These are phyloP conservation scores for Stegophylla sp. DNA, from an alignment of 2,888 invertebrate species.

Conservation along the genomic window DNA sequence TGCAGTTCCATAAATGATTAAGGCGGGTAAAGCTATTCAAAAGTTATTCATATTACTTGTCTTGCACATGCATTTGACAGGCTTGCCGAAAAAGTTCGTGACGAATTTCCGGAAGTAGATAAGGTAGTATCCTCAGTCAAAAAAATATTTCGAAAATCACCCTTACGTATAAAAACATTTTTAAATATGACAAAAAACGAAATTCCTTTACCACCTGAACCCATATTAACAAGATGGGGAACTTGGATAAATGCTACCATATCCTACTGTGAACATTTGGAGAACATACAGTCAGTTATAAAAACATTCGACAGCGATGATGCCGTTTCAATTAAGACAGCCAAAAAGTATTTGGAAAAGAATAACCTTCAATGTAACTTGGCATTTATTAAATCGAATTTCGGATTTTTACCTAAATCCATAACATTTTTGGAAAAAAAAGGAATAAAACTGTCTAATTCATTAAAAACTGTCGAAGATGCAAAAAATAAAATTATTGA, in stretches of 20 bases:
- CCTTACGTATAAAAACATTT: neutral
- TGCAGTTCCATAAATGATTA: too few species aligned
- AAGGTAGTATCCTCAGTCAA: slow-evolving; percentile 2
- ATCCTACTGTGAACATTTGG: slow-evolving; percentile 28
- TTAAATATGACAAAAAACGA: neutral
- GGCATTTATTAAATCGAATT: slow-evolving; percentile 12
- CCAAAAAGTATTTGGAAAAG: slow-evolving; percentile 11
- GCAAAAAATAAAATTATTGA: slow-evolving; percentile 6
- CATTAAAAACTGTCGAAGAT: too few species aligned
- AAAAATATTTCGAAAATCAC: slow-evolving; percentile 11
- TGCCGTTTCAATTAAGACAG: neutral
- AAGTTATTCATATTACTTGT: neutral
- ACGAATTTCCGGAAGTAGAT: neutral
- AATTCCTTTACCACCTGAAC: slow-evolving; percentile 12
- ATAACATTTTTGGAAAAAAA: slow-evolving; percentile 1
- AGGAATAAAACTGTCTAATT: neutral
- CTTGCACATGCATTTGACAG: neutral
- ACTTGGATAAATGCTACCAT: slow-evolving; percentile 23
- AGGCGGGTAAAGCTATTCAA: neutral
- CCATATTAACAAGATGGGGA: slow-evolving; percentile 39
- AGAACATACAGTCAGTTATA: slow-evolving; percentile 7
- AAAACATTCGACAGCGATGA: slow-evolving; percentile 24
- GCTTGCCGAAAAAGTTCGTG: neutral
- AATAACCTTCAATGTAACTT: neutral
- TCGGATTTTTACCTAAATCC: neutral